phyloP scores from a whole-genome alignment of 2,797 vertebrate species.

The Melanotaenia parkinsoni region DNA sequence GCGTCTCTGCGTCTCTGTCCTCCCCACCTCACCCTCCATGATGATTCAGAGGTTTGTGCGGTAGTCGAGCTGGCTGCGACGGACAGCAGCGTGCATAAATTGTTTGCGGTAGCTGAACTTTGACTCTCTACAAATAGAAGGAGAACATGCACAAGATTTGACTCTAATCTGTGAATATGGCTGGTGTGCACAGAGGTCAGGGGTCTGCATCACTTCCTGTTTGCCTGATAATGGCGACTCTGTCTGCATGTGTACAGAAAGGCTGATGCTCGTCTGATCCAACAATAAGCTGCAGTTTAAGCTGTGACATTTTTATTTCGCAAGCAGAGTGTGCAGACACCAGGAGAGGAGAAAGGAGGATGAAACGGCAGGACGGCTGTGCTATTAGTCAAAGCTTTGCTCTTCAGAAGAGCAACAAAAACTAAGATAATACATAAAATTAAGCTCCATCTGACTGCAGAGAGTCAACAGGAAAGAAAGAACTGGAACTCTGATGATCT shows the following conservation, averaged over 20 bases:
- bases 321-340: too few relatives aligned
- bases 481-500: too few relatives aligned
- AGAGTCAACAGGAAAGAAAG: too few relatives aligned
- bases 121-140: slow-evolving; percentile 67
- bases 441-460: too few relatives aligned
- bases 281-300: slow-evolving; percentile 64
- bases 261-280: slow-evolving; percentile 56
- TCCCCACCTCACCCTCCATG: slow-evolving; percentile 35
- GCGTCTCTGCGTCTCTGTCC: slow-evolving; percentile 8
- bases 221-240: slow-evolving; percentile 51
- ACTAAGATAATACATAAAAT: too few relatives aligned
- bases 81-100: slow-evolving; percentile 68
- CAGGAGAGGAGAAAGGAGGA: too few relatives aligned
- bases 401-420: too few relatives aligned
- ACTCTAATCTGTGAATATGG: slow-evolving; percentile 47
- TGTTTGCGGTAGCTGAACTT: slow-evolving; percentile 66
- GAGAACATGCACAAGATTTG: slow-evolving; percentile 60
- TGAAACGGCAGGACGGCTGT: too few relatives aligned
- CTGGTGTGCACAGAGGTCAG: slow-evolving; percentile 41
- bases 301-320: slow-evolving; percentile 54
- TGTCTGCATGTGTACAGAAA: slow-evolving; percentile 46
- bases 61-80: slow-evolving; percentile 63
- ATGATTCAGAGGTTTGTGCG: slow-evolving; percentile 68
- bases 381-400: too few relatives aligned
- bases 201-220: slow-evolving; percentile 53